phyloP scores from a whole-genome alignment of 2,888 invertebrate species.

The Tanaodytes sp. region DNA sequence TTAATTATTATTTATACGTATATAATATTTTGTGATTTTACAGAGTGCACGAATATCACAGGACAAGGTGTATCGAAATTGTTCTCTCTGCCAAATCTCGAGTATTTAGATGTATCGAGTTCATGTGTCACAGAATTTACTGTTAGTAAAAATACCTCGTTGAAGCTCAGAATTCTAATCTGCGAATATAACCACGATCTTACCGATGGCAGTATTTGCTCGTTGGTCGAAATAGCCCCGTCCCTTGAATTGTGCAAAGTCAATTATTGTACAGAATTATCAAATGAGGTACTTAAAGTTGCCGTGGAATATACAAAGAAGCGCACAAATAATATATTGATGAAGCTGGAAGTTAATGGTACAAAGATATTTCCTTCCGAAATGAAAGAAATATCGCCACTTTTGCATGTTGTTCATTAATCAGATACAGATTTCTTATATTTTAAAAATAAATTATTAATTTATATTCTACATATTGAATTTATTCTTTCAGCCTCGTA shows the following conservation, averaged over 20 bases:
- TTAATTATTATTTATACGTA: no score
- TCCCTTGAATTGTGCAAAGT: constrained; percentile 20
- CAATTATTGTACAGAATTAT: constrained; percentile 13
- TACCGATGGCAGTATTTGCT: constrained; percentile 15
- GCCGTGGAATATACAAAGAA: constrained; percentile 30
- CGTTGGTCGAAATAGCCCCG: constrained; percentile 21
- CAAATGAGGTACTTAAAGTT: constrained; percentile 24
- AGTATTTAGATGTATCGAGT: constrained; percentile 18
- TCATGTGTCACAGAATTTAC: constrained; percentile 5
- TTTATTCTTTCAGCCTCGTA: no score
- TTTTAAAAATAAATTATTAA: background rate
- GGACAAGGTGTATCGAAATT: constrained; percentile 22
- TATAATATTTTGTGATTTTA: no score
- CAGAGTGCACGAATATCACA: constrained; percentile 24
- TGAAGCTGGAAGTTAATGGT: constrained; percentile 16
- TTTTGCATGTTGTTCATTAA: constrained; percentile 25
- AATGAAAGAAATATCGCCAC: constrained; percentile 23
- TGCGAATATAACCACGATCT: constrained; percentile 2
- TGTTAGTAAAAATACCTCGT: constrained; percentile 14
- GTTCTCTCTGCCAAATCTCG: constrained; percentile 30
- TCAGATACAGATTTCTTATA: no score
- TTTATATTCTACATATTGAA: no score
- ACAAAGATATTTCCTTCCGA: background rate
- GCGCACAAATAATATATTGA: constrained; percentile 30
- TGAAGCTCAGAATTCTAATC: constrained; percentile 28